Evolutionary conservation across 1,140 invertebrate genomes (phyloP).

Genomic region (Episyrphus balteatus): DNA sequence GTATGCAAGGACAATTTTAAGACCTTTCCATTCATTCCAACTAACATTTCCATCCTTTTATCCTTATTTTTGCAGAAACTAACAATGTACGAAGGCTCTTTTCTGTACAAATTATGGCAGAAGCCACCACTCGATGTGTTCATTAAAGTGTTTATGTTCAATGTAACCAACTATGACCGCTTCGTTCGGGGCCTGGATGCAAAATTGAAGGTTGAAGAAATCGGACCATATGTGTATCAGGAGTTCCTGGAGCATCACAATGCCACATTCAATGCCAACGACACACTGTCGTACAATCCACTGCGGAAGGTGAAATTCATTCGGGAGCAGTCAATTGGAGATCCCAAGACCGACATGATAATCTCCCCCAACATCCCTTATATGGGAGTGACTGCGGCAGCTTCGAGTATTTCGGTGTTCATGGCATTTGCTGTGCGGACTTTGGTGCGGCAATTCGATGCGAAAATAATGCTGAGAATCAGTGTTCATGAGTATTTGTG

Average conservation of each 20-base stretch:
- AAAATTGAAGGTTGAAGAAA: slow-evolving; percentile 59
- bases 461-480: slow-evolving; percentile 57
- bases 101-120: slow-evolving; percentile 54
- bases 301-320: slow-evolving; percentile 52
- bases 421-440: slow-evolving; percentile 45
- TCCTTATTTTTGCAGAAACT: slow-evolving; percentile 40
- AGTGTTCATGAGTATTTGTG: slow-evolving; percentile 67
- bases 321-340: slow-evolving; percentile 55
- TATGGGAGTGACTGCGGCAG: slow-evolving; percentile 42
- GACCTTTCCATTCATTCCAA: neutral
- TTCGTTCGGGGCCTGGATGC: slow-evolving; percentile 54
- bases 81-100: slow-evolving; percentile 40
- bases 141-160: slow-evolving; percentile 70
- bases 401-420: slow-evolving; percentile 21
- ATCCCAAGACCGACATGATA: slow-evolving; percentile 51
- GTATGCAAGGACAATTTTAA: slow-evolving; percentile 35
- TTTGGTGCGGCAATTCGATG: slow-evolving; percentile 46
- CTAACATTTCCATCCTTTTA: neutral
- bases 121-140: slow-evolving; percentile 57
- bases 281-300: slow-evolving; percentile 65
- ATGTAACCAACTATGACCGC: slow-evolving; percentile 65
- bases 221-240: slow-evolving; percentile 81
- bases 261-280: slow-evolving; percentile 57
- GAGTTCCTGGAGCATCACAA: slow-evolving; percentile 57
- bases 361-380: slow-evolving; percentile 67